Percentiles rank a stretch among this genome's conserved stretches.
Evolutionary conservation across 1,140 invertebrate species (phyloP).

Genomic region (Zaprionus taronus): DNA sequence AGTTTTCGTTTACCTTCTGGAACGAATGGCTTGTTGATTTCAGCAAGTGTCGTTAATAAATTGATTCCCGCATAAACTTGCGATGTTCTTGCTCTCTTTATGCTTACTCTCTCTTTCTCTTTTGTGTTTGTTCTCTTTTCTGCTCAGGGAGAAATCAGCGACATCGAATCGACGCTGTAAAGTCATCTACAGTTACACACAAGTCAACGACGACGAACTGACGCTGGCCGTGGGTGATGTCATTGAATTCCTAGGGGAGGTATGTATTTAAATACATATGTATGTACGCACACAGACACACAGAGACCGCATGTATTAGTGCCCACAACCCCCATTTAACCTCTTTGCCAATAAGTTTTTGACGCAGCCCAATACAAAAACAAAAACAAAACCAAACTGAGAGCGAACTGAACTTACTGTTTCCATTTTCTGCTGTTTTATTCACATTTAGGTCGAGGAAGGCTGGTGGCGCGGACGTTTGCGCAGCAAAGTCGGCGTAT

Average conservation of each 20-base stretch:
- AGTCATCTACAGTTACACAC: slow-evolving; percentile 95
- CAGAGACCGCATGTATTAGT: slow-evolving; percentile 4
- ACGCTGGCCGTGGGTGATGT: slow-evolving; percentile 93
- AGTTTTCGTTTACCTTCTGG: neutral
- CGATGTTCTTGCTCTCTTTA: slow-evolving; percentile 12
- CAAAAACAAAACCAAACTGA: neutral
- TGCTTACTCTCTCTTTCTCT: slow-evolving; percentile 21
- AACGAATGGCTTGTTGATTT: neutral
- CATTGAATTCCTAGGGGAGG: slow-evolving; percentile 94
- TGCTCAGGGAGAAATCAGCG: slow-evolving; percentile 85
- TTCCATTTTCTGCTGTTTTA: slow-evolving; percentile 41
- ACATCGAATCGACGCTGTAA: slow-evolving; percentile 88
- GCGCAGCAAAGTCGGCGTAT: slow-evolving; percentile 91
- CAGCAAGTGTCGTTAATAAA: slow-evolving; percentile 16
- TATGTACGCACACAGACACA: neutral
- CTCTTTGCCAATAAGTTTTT: slow-evolving; percentile 69
- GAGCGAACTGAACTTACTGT: slow-evolving; percentile 23
- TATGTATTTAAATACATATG: slow-evolving; percentile 79
- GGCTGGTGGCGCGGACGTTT: slow-evolving; percentile 95
- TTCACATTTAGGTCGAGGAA: slow-evolving; percentile 87
- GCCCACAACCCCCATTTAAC: slow-evolving; percentile 71
- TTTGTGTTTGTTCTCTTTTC: slow-evolving; percentile 24
- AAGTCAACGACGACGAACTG: slow-evolving; percentile 96
- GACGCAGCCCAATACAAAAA: slow-evolving; percentile 38
- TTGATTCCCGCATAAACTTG: slow-evolving; percentile 5